These are phyloP conservation scores for Drosophila guanche DNA, from an alignment of 1,140 invertebrate genomes.

Conservation along the genomic window DNA sequence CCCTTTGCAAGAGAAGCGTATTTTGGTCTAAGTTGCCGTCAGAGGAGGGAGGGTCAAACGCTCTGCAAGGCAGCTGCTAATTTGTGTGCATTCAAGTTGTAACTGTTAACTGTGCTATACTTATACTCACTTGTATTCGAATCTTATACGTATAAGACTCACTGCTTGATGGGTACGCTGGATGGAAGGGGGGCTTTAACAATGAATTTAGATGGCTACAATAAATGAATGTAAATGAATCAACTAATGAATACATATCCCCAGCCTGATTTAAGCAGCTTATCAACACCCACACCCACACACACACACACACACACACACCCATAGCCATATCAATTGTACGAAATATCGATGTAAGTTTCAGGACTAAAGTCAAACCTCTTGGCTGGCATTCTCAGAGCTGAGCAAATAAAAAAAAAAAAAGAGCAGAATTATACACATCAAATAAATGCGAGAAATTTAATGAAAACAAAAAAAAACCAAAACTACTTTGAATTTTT, in stretches of 20 bases:
- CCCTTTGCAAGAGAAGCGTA: slow-evolving; percentile 21
- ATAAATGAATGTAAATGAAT: slow-evolving; percentile 16
- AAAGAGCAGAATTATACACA: slow-evolving; percentile 11
- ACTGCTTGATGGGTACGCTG: slow-evolving; percentile 32
- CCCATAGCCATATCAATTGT: too few relatives aligned
- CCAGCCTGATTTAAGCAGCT: too few relatives aligned
- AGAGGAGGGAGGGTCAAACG: not conserved
- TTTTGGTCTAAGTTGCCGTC: slow-evolving; percentile 36
- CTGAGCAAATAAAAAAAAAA: slow-evolving; percentile 27
- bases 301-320: too few relatives aligned
- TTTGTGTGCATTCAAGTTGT: slow-evolving; percentile 62
- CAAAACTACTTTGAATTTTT: not conserved
- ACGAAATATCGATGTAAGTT: slow-evolving; percentile 31
- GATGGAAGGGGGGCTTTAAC: slow-evolving; percentile 6
- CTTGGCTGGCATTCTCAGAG: slow-evolving; percentile 59
- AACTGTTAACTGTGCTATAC: slow-evolving; percentile 73
- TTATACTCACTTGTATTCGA: slow-evolving; percentile 66
- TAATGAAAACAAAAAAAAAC: not conserved
- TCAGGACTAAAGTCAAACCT: slow-evolving; percentile 44
- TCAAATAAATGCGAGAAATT: slow-evolving; percentile 47
- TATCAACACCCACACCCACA: too few relatives aligned
- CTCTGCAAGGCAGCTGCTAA: slow-evolving; percentile 35
- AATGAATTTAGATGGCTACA: slow-evolving; percentile 31
- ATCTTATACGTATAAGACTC: slow-evolving; percentile 61
- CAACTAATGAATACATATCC: too few relatives aligned